phyloP scores from a whole-genome alignment of 2,797 vertebrate genomes.

The Lagocephalus sceleratus region DNA sequence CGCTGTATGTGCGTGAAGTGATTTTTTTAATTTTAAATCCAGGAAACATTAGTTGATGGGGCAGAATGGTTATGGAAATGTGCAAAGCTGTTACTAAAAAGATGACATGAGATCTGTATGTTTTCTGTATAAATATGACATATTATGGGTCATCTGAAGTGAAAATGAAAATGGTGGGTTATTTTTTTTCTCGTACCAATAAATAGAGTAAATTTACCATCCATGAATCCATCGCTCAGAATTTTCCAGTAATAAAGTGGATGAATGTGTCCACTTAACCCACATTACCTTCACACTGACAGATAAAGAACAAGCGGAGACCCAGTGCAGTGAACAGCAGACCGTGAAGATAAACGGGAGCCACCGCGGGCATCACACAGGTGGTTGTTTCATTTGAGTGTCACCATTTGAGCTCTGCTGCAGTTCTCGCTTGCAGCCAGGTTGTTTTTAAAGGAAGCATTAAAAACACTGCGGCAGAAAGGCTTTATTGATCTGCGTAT shows the following conservation, averaged over 20 bases:
- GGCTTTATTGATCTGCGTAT: conserved; percentile 35
- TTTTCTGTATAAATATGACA: too few species aligned
- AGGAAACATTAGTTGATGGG: too few species aligned
- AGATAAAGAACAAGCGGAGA: conserved; percentile 27
- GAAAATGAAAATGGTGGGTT: too few species aligned
- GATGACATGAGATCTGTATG: too few species aligned
- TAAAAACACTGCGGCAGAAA: conserved; percentile 2
- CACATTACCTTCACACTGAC: neutral
- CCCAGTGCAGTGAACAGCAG: conserved; percentile 40
- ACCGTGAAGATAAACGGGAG: conserved; percentile 60
- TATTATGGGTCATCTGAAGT: too few species aligned
- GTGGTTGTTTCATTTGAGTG: conserved; percentile 12
- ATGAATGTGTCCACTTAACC: conserved; percentile 1
- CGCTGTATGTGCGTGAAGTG: neutral
- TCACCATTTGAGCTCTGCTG: conserved; percentile 21
- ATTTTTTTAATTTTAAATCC: too few species aligned
- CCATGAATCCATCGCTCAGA: too few species aligned
- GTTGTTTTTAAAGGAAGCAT: neutral
- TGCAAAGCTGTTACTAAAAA: too few species aligned
- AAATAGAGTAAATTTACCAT: neutral
- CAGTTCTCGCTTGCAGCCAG: conserved; percentile 3
- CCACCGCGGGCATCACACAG: conserved; percentile 27
- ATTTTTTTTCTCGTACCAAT: neutral
- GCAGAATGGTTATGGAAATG: too few species aligned
- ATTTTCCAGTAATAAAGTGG: neutral